Evolutionary conservation across 2,797 vertebrate genomes (phyloP).

Genomic region (Enteromius unitaeniatus): DNA sequence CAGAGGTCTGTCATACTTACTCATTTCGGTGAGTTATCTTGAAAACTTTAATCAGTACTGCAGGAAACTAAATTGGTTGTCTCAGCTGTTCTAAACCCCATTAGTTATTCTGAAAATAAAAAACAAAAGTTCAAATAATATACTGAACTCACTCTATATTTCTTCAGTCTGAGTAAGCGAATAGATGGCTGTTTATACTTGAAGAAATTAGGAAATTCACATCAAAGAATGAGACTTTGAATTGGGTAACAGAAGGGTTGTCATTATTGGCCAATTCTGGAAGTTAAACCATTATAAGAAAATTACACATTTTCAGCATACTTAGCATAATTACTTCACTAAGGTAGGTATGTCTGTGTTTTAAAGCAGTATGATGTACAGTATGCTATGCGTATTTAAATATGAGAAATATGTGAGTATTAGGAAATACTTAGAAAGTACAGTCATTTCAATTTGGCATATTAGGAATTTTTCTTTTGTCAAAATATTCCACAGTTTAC

Average conservation of each 20-base stretch:
- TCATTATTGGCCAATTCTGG: slow-evolving; percentile 29
- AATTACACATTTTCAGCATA: slow-evolving; percentile 5
- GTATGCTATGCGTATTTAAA: neutral
- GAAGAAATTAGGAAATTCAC: slow-evolving; percentile 7
- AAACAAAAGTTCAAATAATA: neutral
- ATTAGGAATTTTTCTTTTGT: neutral
- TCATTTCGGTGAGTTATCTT: slow-evolving; percentile 9
- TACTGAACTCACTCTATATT: neutral
- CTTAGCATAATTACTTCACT: neutral
- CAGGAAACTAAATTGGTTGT: slow-evolving; percentile 8
- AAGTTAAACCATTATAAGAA: slow-evolving; percentile 25
- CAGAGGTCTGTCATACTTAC: slow-evolving; percentile 3
- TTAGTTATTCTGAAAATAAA: neutral
- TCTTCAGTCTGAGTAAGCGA: neutral
- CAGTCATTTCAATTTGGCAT: neutral
- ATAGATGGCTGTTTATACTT: neutral
- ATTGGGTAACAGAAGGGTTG: slow-evolving; percentile 11
- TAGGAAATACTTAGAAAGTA: neutral
- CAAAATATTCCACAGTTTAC: slow-evolving; percentile 8
- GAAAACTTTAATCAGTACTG: neutral
- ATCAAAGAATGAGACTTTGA: slow-evolving; percentile 8
- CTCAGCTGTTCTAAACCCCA: neutral
- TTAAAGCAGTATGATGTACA: neutral
- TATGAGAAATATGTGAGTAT: neutral
- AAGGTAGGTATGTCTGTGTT: neutral